A percentile compares a stretch with the other conserved stretches of the same genome.
Conservation (phyloP, 2,888 invertebrate genomes). For the Sycophila texana region DNA sequence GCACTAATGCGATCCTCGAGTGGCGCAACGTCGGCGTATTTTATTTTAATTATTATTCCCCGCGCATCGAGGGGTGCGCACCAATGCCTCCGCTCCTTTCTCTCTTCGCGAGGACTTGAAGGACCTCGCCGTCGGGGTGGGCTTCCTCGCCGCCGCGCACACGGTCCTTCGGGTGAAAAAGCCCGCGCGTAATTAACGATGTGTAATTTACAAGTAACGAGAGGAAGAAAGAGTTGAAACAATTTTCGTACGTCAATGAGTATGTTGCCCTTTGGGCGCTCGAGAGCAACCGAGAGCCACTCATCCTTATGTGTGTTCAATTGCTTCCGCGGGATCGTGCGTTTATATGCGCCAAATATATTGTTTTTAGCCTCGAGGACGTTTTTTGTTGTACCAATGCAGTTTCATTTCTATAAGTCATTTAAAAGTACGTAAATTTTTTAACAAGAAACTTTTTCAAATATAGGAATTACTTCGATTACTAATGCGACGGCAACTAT, state of each 20-base stretch:
- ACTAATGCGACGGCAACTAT: no score
- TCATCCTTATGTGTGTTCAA: not conserved
- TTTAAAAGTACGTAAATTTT: no score
- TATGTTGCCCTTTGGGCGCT: slow-evolving; percentile 22
- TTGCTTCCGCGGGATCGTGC: no score
- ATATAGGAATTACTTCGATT: no score
- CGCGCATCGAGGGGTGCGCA: slow-evolving; percentile 8
- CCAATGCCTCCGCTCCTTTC: slow-evolving; percentile 6
- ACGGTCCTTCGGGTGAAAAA: not conserved
- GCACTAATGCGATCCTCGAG: slow-evolving; percentile 20
- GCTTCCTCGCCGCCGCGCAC: no score
- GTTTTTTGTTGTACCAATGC: no score
- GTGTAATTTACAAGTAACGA: slow-evolving; percentile 33
- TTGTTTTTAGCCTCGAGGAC: no score
- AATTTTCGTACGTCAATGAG: slow-evolving; percentile 22
- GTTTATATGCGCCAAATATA: no score
- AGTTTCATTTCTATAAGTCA: not conserved
- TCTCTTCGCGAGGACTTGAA: slow-evolving; percentile 3
- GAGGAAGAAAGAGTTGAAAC: not conserved
- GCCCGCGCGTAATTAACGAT: slow-evolving; percentile 33
- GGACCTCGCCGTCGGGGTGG: no score
- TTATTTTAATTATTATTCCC: slow-evolving; percentile 52
- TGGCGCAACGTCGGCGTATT: slow-evolving; percentile 29
- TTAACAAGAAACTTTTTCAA: no score
- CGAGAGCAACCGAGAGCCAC: slow-evolving; percentile 15